Evolutionary conservation across 1,140 invertebrate genomes (phyloP).

Genomic region (Brachionus calyciflorus): DNA sequence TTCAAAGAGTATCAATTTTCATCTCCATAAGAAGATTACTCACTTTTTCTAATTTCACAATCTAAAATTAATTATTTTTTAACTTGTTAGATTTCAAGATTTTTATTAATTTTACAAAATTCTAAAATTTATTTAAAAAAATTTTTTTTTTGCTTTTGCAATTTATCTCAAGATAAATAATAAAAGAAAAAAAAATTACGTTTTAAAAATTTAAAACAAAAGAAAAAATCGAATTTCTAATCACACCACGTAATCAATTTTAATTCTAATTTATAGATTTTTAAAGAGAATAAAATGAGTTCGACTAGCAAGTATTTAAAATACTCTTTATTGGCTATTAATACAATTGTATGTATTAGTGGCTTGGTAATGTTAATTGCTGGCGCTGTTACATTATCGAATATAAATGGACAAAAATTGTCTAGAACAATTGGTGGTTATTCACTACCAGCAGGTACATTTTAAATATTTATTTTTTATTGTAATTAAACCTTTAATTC

Average conservation of each 20-base stretch:
- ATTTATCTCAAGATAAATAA: slow-evolving; percentile 29
- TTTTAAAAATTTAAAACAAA: too few species aligned
- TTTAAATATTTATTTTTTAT: background rate
- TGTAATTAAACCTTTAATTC: too few species aligned
- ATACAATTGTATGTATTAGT: slow-evolving; percentile 18
- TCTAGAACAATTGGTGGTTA: slow-evolving; percentile 16
- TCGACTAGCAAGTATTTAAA: slow-evolving; percentile 8
- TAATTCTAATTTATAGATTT: background rate
- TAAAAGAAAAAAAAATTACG: slow-evolving; percentile 5
- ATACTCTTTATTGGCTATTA: slow-evolving; percentile 31
- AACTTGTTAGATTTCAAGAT: slow-evolving; percentile 23
- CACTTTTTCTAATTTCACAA: slow-evolving; percentile 7
- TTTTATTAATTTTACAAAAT: background rate
- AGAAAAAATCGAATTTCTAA: too few species aligned
- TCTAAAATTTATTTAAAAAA: slow-evolving; percentile 15
- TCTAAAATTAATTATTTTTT: slow-evolving; percentile 21
- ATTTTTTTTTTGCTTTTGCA: too few species aligned
- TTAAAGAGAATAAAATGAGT: slow-evolving; percentile 34
- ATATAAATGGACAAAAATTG: slow-evolving; percentile 36
- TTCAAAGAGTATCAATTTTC: background rate
- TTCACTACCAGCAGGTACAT: background rate
- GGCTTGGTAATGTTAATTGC: slow-evolving; percentile 41
- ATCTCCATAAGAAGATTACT: background rate
- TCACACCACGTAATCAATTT: slow-evolving; percentile 39
- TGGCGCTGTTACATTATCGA: background rate